phyloP scores from a whole-genome alignment of 2,113 vertebrate genomes.

The Monopterus albus region DNA sequence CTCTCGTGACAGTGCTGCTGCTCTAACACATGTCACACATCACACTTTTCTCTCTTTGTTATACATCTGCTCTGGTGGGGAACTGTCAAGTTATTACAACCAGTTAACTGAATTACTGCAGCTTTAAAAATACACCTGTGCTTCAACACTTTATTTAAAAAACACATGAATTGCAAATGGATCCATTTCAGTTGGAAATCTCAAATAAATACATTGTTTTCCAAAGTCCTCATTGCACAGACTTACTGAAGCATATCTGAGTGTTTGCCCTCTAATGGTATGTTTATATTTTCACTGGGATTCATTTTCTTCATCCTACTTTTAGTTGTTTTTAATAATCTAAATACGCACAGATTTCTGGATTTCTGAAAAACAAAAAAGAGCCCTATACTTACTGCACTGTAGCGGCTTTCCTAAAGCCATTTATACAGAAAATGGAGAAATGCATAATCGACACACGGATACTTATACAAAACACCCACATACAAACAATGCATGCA shows the following conservation, averaged over 20 bases:
- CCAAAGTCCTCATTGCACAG: no score
- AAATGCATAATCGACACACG: not conserved
- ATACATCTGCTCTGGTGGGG: not conserved
- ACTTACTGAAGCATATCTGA: no score
- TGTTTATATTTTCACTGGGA: not conserved
- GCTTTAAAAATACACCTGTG: not conserved
- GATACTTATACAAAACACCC: constrained; percentile 36
- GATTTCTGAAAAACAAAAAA: not conserved
- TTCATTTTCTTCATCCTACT: not conserved
- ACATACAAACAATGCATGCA: constrained; percentile 27
- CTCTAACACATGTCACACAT: constrained; percentile 26
- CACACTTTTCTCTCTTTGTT: constrained; percentile 28
- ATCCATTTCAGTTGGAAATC: not conserved
- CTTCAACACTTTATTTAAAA: not conserved
- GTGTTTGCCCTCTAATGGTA: no score
- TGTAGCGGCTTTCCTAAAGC: not conserved
- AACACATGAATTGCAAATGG: no score
- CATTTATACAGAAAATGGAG: constrained; percentile 5
- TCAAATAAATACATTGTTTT: not conserved
- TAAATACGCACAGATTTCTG: not conserved
- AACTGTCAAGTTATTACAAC: not conserved
- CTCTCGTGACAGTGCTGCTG: constrained; percentile 27
- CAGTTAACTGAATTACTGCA: not conserved
- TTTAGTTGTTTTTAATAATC: not conserved
- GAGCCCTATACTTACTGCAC: not conserved